A percentile compares a stretch with the other conserved stretches of the same genome.
Evolutionary conservation across 2,888 invertebrate genomes (phyloP).

Genomic region (Paralinhomoeus sp.): DNA sequence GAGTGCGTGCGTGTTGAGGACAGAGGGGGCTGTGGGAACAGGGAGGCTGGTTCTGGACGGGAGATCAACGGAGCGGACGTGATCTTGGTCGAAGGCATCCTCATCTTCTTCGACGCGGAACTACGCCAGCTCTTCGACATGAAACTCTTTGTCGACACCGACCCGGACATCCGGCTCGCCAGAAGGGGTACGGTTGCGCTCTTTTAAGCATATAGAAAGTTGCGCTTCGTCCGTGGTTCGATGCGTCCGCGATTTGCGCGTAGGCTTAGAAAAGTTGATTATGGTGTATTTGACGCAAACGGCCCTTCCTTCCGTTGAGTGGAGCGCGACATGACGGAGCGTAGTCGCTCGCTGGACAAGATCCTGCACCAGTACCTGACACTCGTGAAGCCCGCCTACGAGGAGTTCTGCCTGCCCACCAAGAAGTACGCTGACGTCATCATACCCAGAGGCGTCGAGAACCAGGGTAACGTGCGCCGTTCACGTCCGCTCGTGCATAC

Average conservation of each 20-base stretch:
- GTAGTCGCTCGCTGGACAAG: slow-evolving; percentile 73
- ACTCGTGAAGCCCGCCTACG: slow-evolving; percentile 97
- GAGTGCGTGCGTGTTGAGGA: no score
- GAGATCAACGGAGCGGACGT: slow-evolving; percentile 78
- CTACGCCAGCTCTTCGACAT: slow-evolving; percentile 85
- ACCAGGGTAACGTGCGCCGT: no score
- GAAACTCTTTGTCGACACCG: slow-evolving; percentile 96
- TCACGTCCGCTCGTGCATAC: no score
- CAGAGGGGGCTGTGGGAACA: no score
- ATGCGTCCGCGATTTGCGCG: no score
- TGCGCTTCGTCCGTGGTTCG: no score
- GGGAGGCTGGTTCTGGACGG: no score
- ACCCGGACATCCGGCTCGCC: slow-evolving; percentile 86
- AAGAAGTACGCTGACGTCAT: slow-evolving; percentile 99
- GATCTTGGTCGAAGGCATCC: slow-evolving; percentile 56
- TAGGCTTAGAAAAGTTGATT: no score
- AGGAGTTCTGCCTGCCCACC: slow-evolving; percentile 49
- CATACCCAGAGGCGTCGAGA: slow-evolving; percentile 92
- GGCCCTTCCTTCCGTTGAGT: slow-evolving; percentile 39
- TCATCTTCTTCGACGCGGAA: slow-evolving; percentile 88
- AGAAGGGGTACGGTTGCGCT: slow-evolving; percentile 71
- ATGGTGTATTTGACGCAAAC: no score
- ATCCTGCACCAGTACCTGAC: slow-evolving; percentile 74
- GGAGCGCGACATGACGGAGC: slow-evolving; percentile 76
- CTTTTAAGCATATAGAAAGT: no score